Evolutionary conservation across 1,140 invertebrate genomes (phyloP).

Genomic region (Nylanderia fulva): DNA sequence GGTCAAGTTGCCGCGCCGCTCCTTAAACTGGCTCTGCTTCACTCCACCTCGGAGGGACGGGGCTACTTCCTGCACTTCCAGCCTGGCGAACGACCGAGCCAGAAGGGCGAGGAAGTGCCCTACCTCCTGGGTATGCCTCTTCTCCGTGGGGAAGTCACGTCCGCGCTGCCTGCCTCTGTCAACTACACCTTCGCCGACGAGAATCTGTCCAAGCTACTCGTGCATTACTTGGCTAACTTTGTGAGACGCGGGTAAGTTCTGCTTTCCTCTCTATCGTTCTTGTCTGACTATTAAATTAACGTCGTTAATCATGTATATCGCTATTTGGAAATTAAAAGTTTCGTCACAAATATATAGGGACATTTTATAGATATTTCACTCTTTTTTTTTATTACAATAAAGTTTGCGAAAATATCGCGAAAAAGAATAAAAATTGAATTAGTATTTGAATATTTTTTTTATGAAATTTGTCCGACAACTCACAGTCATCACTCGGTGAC

Average conservation of each 20-base stretch:
- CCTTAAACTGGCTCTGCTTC: constrained; percentile 92
- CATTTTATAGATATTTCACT: neutral
- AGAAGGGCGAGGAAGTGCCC: constrained; percentile 97
- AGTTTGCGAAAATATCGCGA: neutral
- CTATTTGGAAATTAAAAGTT: neutral
- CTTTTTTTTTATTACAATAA: neutral
- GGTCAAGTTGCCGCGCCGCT: constrained; percentile 94
- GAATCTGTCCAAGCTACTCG: constrained; percentile 90
- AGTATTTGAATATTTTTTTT: neutral
- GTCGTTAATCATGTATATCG: neutral
- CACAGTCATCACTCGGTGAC: neutral
- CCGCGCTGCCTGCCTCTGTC: constrained; percentile 85
- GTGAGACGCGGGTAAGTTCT: constrained; percentile 91
- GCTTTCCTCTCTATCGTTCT: neutral
- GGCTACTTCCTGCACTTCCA: constrained; percentile 96
- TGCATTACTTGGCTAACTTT: constrained; percentile 94
- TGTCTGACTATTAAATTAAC: neutral
- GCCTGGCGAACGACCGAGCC: constrained; percentile 91
- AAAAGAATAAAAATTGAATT: too few species aligned
- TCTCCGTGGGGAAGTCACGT: constrained; percentile 86
- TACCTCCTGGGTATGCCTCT: constrained; percentile 97
- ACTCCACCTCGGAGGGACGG: constrained; percentile 91
- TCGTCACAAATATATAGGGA: neutral
- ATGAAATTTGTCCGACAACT: neutral
- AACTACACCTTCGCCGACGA: constrained; percentile 92